These are phyloP conservation scores for Artibeus jamaicensis DNA, from an alignment of 2,797 vertebrate species.

Conservation along the genomic window DNA sequence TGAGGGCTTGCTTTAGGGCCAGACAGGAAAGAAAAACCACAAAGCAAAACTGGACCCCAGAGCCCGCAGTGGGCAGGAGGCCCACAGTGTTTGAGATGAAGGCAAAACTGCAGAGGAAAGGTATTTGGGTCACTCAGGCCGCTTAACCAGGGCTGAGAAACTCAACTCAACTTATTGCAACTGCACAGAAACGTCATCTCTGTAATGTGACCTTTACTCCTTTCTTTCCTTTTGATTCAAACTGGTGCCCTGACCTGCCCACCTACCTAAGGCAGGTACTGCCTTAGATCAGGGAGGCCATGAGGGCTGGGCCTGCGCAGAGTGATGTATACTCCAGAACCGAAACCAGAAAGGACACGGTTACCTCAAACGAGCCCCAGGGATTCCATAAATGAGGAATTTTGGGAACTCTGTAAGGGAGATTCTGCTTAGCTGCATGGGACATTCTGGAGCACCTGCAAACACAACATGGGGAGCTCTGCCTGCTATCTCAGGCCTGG, in stretches of 20 bases:
- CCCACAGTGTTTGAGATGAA: background rate
- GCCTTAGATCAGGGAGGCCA: background rate
- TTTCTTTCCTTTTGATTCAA: background rate
- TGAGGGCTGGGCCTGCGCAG: background rate
- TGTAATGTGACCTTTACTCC: background rate
- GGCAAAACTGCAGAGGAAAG: background rate
- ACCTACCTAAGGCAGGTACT: background rate
- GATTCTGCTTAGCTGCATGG: background rate
- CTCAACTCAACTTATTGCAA: background rate
- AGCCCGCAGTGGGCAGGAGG: background rate
- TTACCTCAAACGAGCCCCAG: background rate
- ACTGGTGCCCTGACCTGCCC: background rate
- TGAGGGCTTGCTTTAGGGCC: background rate
- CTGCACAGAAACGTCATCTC: background rate
- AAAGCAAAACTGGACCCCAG: background rate
- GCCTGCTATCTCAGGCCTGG: background rate
- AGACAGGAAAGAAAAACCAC: background rate
- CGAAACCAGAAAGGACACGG: background rate
- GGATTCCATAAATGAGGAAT: background rate
- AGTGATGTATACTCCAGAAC: background rate
- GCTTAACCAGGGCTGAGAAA: background rate
- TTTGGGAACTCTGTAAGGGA: background rate
- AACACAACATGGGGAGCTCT: background rate
- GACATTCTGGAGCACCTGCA: background rate
- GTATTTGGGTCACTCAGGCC: background rate